Evolutionary conservation across 2,113 vertebrate genomes (phyloP), one percentile per base, ranked within the genome.

Genomic region (Datnioides undecimradiatus): DNA sequence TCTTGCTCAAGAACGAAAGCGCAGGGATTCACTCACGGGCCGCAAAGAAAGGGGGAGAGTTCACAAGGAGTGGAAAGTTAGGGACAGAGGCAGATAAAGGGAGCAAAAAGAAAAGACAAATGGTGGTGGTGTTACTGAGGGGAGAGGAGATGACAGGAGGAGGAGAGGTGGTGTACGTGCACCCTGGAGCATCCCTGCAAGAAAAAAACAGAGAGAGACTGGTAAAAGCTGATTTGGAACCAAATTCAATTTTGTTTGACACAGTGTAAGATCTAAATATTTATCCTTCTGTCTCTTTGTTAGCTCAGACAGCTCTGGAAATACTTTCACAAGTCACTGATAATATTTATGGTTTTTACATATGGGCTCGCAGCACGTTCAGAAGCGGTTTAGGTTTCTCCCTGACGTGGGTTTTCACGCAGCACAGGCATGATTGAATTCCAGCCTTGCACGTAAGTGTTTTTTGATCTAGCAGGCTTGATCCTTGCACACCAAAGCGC

Each of bases 401-500:
- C 16, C 64, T 80, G 65, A 84, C 70, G 13, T 41, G 60, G 63
- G 31, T 75, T 87, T 76, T 75, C 60, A 74, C 73, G 65, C 76
- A 11, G 31, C 17, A 6, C 21, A 12, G 73, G 60, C 81, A 36
- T 90, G 88, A 93, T 93, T 91, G 85, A 93, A 92, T 90, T 93
- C 79, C 81, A 89, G 65, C 54, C 79, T 51, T 67, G 83, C 59
- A 63, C 84, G 1, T 85, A 86, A 89, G 76, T 89, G 79, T 88
- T 88, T 90, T 89, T 88, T 91, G 73, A 89, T 91, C 82, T 90
- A 68, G 46, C 57, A 36, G 66, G 81, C 88, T 88, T 88, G 87
- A 90, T 91, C 88, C 85, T 83, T 67, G 80, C 51, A 31, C 82
- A 65, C 82, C 64, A 64, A 72, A 84, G 75, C 80, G 33, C 73